Evolutionary conservation across 2,113 vertebrate genomes (phyloP).

Genomic region (Andinoacara biseriatus): DNA sequence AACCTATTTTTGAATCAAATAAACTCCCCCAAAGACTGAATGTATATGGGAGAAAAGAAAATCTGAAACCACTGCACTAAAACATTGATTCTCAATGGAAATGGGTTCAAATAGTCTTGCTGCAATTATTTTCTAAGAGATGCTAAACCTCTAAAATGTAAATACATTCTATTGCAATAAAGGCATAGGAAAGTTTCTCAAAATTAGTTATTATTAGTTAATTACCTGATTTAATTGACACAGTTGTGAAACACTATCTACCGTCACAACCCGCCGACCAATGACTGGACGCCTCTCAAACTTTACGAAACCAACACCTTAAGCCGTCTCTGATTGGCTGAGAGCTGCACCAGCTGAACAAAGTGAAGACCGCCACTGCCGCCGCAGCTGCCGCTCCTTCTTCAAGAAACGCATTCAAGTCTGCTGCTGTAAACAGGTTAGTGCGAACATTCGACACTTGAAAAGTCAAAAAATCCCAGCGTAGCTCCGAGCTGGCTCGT

Average conservation of each 20-base stretch:
- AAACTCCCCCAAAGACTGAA: too few relatives aligned
- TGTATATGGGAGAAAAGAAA: neutral
- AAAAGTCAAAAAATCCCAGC: neutral
- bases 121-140: neutral
- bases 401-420: constrained; percentile 30
- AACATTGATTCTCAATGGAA: neutral
- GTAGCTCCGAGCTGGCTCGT: too few relatives aligned
- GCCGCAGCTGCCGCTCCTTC: neutral
- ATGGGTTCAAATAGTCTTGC: neutral
- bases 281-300: constrained; percentile 59
- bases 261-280: constrained; percentile 33
- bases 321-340: constrained; percentile 66
- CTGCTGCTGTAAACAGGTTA: constrained; percentile 64
- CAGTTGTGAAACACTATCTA: neutral
- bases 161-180: neutral
- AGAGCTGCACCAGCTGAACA: constrained; percentile 25
- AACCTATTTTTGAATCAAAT: neutral
- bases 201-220: neutral
- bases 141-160: neutral
- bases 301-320: neutral
- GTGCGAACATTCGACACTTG: constrained; percentile 28
- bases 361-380: neutral
- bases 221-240: neutral
- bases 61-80: too few relatives aligned
- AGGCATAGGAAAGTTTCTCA: neutral